A percentile compares a stretch with the other conserved stretches of the same genome.
Evolutionary conservation across 1,140 invertebrate genomes (phyloP).

Genomic region (Heliconius melpomene): DNA sequence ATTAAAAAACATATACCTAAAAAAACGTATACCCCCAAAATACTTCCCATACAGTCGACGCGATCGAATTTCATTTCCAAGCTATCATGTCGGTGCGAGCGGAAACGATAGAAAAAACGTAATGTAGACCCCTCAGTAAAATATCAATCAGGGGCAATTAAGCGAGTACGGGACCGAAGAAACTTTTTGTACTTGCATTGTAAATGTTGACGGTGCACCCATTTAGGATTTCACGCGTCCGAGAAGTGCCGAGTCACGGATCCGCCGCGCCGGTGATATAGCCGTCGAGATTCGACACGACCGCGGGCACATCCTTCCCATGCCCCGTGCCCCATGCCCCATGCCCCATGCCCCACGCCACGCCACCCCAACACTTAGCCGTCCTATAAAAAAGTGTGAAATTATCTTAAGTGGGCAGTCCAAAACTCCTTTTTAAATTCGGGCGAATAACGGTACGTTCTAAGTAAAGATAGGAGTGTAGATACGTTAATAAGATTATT

Average conservation of each 20-base stretch:
- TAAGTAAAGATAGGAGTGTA: slow-evolving; percentile 78
- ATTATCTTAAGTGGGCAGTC: slow-evolving; percentile 75
- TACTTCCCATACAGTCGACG: slow-evolving; percentile 1
- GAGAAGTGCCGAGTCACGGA: slow-evolving; percentile 55
- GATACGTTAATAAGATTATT: slow-evolving; percentile 81
- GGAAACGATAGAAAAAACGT: slow-evolving; percentile 49
- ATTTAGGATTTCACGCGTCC: slow-evolving; percentile 63
- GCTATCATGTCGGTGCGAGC: slow-evolving; percentile 31
- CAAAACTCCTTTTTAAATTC: slow-evolving; percentile 69
- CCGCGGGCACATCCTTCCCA: slow-evolving; percentile 60
- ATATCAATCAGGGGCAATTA: slow-evolving; percentile 62
- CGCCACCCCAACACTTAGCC: slow-evolving; percentile 60
- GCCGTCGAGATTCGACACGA: slow-evolving; percentile 65
- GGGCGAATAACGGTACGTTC: slow-evolving; percentile 75
- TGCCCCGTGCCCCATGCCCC: slow-evolving; percentile 31
- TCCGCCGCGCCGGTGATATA: slow-evolving; percentile 55
- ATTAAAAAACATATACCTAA: background rate
- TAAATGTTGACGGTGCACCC: slow-evolving; percentile 50
- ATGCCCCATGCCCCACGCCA: slow-evolving; percentile 30
- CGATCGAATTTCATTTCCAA: slow-evolving; percentile 12
- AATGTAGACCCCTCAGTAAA: slow-evolving; percentile 49
- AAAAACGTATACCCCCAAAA: background rate
- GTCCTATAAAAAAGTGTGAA: slow-evolving; percentile 69
- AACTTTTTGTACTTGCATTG: slow-evolving; percentile 53
- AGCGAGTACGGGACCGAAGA: slow-evolving; percentile 45